Base-by-base conservation (phyloP, 2,113 vertebrate species). In the Motacilla alba region DNA sequence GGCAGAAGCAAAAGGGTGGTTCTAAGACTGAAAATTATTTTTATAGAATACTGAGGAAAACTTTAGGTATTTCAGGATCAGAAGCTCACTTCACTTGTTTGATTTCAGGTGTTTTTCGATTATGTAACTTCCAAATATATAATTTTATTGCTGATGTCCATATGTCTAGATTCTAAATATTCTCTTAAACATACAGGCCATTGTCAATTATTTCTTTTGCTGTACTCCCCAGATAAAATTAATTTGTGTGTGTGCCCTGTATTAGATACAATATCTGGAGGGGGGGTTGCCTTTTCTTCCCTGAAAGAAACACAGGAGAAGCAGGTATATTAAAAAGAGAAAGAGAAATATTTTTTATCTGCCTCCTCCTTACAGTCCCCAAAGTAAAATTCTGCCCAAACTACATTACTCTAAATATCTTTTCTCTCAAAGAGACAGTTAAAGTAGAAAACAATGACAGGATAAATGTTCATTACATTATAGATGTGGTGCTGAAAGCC, bases 221-320 rank as follows among this genome's bases (percentile, higher is more conserved):
- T 46, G 2, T 69, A 19, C 6, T 80, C 8, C 60, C 3, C n/a
- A 69, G 20, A 30, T 17, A 76, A 76, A 80, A 88, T 53, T 24
- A 0, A 37, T 79, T 50, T 56, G 8, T 37, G 6, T 31, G 31
- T 30, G 9, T 2, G 0, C 3, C 39, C 30, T 62, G 3, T 58
- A 33, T 16, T 81, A 78, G 43, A 73, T 50, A n/a, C 6, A 62
- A 59, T 46, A 59, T 26, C 9, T 67, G 35, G 35, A 35, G 10
- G 2, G 7, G 4, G 0, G 1, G 5, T 86, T 92, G 9, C 10
- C 4, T 77, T 77, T 83, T 69, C 14, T 76, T 53, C 46, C 41
- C 44, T 72, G 24, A 74, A 84, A 59, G 3, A 69, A 83, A 62
- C 3, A 30, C 6, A 78, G 66, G 20, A 18, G 4, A 62, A 85